Base-by-base conservation (phyloP, 2,888 invertebrate genomes). In the Chesias legatella region DNA sequence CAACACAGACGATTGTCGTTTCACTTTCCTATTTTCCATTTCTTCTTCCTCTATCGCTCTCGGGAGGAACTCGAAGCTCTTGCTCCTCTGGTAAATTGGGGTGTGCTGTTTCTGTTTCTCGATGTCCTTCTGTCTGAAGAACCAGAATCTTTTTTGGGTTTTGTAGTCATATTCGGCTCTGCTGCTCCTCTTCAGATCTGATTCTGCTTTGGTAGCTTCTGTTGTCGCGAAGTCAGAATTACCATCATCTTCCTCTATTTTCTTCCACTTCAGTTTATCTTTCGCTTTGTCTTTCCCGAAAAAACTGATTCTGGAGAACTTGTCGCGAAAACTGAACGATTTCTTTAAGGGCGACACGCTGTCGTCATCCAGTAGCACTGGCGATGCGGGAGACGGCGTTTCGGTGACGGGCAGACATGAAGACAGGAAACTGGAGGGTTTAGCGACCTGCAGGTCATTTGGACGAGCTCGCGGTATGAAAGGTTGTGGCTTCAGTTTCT, bases 21-120 rank as follows among this genome's bases (percentile, higher is more conserved):
- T 79, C 1, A 67, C 17, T 6, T 56, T 49, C 10, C 48, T 53
- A 7, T 56, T 63, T n/a, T 46, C 33, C 2, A 56, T 31, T 0
- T 66, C 65, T 3, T 75, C 71, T 38, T 82, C 80, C 32, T 73
- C 70, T 25, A 73, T 55, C 0, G 84, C 79, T 66, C 70, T 68
- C 0, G 88, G 88, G 0, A 88, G 59, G 38, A 85, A 88, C 50
- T 88, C 88, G 31, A 86, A 88, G 54, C 88, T 88, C 42, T 88
- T 88, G 48, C 88, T 88, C 22, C 88, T 63, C 48, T 67, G 72
- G 43, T 85, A 86, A 8, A 72, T 60, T 1, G 82, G 78, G 9
- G 62, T 62, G 7, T 63, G 57, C 6, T 59, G 61, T 6, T 66
- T 70, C 5, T 65, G 71, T 37, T 78, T 78, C 9, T 68, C 61